These are phyloP conservation scores for Penaeus vannamei DNA, from an alignment of 1,140 invertebrate genomes.

Conservation along the genomic window DNA sequence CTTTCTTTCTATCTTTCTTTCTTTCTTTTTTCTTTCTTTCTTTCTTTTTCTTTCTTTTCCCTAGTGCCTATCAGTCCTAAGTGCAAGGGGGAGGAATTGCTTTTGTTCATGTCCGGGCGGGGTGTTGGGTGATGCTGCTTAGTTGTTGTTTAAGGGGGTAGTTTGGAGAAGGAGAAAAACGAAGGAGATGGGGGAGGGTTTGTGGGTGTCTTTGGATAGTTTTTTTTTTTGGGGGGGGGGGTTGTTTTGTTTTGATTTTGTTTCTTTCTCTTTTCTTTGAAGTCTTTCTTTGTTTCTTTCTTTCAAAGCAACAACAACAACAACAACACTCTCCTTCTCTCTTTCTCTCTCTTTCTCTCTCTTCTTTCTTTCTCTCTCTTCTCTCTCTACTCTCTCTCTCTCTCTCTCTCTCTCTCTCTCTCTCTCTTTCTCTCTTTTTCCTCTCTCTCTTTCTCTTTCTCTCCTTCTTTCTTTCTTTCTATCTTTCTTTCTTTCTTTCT, in stretches of 20 bases:
- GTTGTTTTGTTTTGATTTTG: not conserved
- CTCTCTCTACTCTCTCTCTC: not conserved
- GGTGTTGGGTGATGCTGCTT: too few relatives aligned
- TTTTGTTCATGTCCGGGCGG: too few relatives aligned
- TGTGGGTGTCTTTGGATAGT: too few relatives aligned
- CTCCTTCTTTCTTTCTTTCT: too few relatives aligned
- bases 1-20: constrained; percentile 25
- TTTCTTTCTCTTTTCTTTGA: not conserved
- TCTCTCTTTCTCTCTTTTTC: not conserved
- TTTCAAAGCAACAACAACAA: not conserved
- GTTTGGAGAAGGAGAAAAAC: too few relatives aligned
- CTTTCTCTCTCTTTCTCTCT: too few relatives aligned
- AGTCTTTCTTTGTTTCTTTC: not conserved
- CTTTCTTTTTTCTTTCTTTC: too few relatives aligned
- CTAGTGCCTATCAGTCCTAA: too few relatives aligned
- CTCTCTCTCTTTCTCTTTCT: too few relatives aligned
- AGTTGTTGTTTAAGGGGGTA: too few relatives aligned
- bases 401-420: not conserved
- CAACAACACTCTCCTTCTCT: not conserved
- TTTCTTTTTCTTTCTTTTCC: too few relatives aligned
- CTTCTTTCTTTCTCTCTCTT: not conserved
- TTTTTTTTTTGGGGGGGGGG: not conserved
- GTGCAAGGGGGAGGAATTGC: too few relatives aligned
- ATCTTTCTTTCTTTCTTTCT: not conserved
- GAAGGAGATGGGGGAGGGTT: constrained; percentile 16